Evolutionary conservation across 2,113 vertebrate genomes (phyloP), one percentile per base, ranked within the genome.

Genomic region (Anas platyrhynchos): DNA sequence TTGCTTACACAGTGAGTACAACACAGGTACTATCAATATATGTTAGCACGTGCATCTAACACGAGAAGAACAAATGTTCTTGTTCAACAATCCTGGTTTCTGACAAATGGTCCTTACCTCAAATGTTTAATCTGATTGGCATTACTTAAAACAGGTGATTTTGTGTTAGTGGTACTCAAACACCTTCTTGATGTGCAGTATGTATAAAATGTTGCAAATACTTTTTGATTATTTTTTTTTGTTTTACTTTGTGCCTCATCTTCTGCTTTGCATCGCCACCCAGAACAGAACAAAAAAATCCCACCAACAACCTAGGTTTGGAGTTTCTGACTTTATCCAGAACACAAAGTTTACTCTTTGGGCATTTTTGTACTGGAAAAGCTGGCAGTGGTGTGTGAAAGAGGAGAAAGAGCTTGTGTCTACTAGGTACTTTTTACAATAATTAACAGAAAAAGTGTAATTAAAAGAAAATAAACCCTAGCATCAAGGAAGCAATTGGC

Each of bases 41-140:
- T 55, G 54, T 69, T 67, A 76, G 90, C 52, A 16, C 26, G 6
- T 1, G 10, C 43, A 13, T 76, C n/a, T 66, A 80, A 7, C 46
- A 43, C 41, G 73, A 22, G 2, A 41, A 66, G 22, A 75, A 73
- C 1, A 1, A 83, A 32, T 0, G 0, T 27, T 94, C 26, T 44
- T 48, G 3, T 54, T 85, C 15, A 43, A 44, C 46, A 16, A 23
- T 31, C 67, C 44, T 73, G 12, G n/a, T 86, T 85, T 78, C 69
- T 83, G 92, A 41, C 83, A 88, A 86, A 69, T 62, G 34, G 62
- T 90, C 46, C 63, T 69, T 75, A 93, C 82, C 71, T 94, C 82
- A 15, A 41, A 27, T 27, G 7, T 63, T 17, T 31, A 48, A 89
- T 94, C 88, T 91, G 94, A 87, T 93, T 77, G 63, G 79, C 92